phyloP scores from a whole-genome alignment of 2,888 invertebrate genomes.

The Lymantria dispar region DNA sequence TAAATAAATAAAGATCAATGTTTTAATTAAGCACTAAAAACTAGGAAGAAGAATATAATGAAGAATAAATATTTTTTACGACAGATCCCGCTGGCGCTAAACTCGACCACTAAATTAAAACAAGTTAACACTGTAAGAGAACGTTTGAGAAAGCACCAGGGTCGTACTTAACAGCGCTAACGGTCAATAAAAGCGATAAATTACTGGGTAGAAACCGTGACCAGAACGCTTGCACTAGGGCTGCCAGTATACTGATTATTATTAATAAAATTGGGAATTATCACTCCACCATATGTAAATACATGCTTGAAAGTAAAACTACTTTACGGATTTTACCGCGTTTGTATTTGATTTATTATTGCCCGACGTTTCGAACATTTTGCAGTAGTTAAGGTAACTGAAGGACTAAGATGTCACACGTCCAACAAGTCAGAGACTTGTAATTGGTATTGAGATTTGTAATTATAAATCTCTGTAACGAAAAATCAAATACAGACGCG shows the following conservation, averaged over 20 bases:
- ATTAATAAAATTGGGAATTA: neutral
- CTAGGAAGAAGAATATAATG: too few species aligned
- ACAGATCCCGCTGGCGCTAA: constrained; percentile 18
- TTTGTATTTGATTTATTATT: too few species aligned
- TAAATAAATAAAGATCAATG: too few species aligned
- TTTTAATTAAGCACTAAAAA: too few species aligned
- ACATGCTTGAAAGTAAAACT: neutral
- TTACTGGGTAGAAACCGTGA: constrained; percentile 35
- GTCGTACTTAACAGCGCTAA: constrained; percentile 43
- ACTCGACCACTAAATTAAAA: constrained; percentile 36
- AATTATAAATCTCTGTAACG: too few species aligned
- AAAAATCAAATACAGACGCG: too few species aligned
- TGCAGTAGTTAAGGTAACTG: too few species aligned
- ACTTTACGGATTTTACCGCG: too few species aligned
- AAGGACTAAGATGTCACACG: too few species aligned
- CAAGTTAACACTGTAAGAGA: constrained; percentile 37
- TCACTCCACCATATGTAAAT: neutral
- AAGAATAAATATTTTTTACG: constrained; percentile 26
- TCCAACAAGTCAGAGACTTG: too few species aligned
- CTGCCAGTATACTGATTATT: constrained; percentile 10
- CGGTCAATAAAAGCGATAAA: constrained; percentile 55
- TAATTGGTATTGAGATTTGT: too few species aligned
- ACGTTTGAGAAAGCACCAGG: constrained; percentile 26
- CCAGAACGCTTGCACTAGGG: constrained; percentile 27
- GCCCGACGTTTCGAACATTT: too few species aligned